Percentiles rank a stretch among this genome's conserved stretches.
Evolutionary conservation across 2,888 invertebrate species (phyloP).

Genomic region (Dorcus parallelipipedus): DNA sequence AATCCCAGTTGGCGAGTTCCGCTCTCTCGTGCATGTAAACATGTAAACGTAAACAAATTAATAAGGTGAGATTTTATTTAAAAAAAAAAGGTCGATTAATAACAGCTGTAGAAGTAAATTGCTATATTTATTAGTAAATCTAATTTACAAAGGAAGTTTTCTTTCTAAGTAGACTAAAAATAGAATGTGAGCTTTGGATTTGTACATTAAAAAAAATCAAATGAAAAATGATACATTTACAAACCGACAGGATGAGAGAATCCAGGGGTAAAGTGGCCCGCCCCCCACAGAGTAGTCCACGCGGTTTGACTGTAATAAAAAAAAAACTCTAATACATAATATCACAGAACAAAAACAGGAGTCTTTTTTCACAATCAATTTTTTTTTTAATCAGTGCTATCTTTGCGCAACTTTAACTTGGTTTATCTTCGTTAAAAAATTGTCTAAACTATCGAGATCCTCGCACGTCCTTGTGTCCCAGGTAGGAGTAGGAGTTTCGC

Average conservation of each 20-base stretch:
- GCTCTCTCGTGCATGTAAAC: slow-evolving; percentile 12
- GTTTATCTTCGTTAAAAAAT: slow-evolving; percentile 63
- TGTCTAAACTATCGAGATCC: slow-evolving; percentile 63
- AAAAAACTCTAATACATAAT: slow-evolving; percentile 40
- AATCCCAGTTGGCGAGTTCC: background rate
- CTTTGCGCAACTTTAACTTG: slow-evolving; percentile 54
- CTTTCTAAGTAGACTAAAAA: slow-evolving; percentile 9
- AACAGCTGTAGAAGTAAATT: slow-evolving; percentile 2
- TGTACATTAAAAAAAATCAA: slow-evolving; percentile 23
- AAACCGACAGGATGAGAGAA: slow-evolving; percentile 37
- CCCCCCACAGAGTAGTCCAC: slow-evolving; percentile 24
- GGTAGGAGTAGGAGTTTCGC: slow-evolving; percentile 10
- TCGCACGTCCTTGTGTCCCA: slow-evolving; percentile 43
- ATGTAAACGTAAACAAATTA: slow-evolving; percentile 24
- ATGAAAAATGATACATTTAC: slow-evolving; percentile 38
- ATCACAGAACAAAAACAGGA: slow-evolving; percentile 38
- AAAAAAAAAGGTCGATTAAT: background rate
- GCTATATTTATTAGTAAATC: background rate
- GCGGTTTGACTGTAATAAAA: slow-evolving; percentile 46
- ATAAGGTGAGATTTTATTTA: slow-evolving; percentile 1
- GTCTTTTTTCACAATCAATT: slow-evolving; percentile 7
- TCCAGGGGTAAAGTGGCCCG: slow-evolving; percentile 19
- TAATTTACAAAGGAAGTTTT: slow-evolving; percentile 8
- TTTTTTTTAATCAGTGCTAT: slow-evolving; percentile 32
- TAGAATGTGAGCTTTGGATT: slow-evolving; percentile 9